phyloP scores from a whole-genome alignment of 2,113 vertebrate species.

The Melanocharis versteri region DNA sequence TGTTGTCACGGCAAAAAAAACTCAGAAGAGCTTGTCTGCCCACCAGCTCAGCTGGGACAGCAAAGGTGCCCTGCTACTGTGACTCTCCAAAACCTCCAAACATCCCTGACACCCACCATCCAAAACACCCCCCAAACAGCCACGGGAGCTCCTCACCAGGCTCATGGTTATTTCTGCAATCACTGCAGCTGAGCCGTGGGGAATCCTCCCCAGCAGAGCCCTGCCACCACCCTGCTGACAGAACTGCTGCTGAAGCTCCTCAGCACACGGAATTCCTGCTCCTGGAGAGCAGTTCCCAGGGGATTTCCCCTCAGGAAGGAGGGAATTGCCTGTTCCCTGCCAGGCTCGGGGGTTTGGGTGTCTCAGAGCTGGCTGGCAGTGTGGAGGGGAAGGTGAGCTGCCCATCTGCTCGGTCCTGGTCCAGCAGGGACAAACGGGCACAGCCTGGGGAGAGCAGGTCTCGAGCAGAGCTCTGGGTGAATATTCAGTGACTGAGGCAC shows the following conservation, averaged over 20 bases:
- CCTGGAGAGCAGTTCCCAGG: neutral
- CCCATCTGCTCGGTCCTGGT: neutral
- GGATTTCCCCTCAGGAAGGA: neutral
- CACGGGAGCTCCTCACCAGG: rapidly evolving
- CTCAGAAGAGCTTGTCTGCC: neutral
- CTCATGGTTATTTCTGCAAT: rapidly evolving
- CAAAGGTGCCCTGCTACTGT: neutral
- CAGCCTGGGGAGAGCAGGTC: neutral
- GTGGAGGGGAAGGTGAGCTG: neutral
- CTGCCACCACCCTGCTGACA: neutral
- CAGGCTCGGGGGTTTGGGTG: neutral
- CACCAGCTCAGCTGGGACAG: neutral
- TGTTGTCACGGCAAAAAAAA: neutral
- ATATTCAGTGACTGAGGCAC: too few species aligned
- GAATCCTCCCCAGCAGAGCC: neutral
- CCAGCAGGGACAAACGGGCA: neutral
- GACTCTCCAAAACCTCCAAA: neutral
- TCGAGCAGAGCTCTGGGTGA: neutral
- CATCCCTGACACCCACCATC: neutral
- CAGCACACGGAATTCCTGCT: rapidly evolving
- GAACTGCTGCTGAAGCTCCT: neutral
- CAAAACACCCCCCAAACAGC: neutral
- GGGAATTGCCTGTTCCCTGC: too few species aligned
- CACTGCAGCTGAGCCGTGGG: rapidly evolving
- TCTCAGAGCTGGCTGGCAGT: neutral